A percentile compares a stretch with the other conserved stretches of the same genome.
Evolutionary conservation across 2,888 invertebrate species (phyloP).

Genomic region (Atethmia centrago): DNA sequence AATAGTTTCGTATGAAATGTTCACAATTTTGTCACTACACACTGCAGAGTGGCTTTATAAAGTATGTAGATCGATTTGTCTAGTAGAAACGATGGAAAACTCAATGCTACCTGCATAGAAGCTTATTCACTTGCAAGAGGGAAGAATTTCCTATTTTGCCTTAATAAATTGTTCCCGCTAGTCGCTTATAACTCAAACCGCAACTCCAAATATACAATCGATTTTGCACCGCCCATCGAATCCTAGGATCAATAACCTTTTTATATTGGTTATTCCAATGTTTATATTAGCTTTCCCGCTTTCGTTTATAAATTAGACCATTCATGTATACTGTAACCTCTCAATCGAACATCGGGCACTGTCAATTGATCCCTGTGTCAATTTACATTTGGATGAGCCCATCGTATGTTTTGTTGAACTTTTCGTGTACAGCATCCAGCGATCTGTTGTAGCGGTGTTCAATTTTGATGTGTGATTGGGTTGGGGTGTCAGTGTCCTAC

Average conservation of each 20-base stretch:
- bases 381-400: slow-evolving; percentile 21
- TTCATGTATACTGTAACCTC: slow-evolving; percentile 29
- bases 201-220: slow-evolving; percentile 22
- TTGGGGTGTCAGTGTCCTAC: background rate
- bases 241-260: slow-evolving; percentile 35
- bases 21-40: too few species aligned
- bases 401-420: background rate
- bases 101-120: too few species aligned
- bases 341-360: slow-evolving; percentile 52
- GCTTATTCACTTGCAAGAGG: too few species aligned
- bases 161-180: background rate
- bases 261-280: slow-evolving; percentile 7
- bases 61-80: too few species aligned
- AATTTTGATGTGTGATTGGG: background rate
- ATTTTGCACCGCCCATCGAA: slow-evolving; percentile 35
- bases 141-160: too few species aligned
- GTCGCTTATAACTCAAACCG: background rate
- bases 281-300: background rate
- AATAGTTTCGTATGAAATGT: too few species aligned
- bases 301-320: slow-evolving; percentile 12
- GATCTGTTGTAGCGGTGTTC: background rate
- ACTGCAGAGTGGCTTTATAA: too few species aligned
- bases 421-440: slow-evolving; percentile 11
- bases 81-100: too few species aligned
- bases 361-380: slow-evolving; percentile 44